phyloP scores from a whole-genome alignment of 2,113 vertebrate genomes.

The Dissostichus mawsoni region DNA sequence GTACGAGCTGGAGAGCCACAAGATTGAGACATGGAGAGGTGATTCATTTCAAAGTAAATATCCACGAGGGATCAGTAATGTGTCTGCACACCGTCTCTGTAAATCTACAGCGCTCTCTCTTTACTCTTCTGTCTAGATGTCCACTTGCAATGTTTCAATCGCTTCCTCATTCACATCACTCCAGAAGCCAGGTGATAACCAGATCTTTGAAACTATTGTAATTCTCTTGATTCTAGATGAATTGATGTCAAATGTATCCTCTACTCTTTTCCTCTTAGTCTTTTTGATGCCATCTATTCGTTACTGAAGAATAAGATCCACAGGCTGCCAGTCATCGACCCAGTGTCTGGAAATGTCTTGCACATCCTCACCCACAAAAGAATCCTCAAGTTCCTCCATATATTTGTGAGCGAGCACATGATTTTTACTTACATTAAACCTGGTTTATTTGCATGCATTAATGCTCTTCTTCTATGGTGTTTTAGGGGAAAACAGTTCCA shows the following conservation, averaged over 20 bases:
- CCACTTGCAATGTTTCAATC: slow-evolving; percentile 90
- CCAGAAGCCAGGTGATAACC: slow-evolving; percentile 89
- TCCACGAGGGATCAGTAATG: background rate
- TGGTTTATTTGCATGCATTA: background rate
- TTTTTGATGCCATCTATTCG: slow-evolving; percentile 93
- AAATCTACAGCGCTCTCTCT: slow-evolving; percentile 5
- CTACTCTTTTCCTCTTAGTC: slow-evolving; percentile 76
- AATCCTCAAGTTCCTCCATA: slow-evolving; percentile 95
- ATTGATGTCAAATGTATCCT: background rate
- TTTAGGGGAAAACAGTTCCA: slow-evolving; percentile 86
- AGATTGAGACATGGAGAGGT: slow-evolving; percentile 99
- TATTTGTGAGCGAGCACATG: slow-evolving; percentile 84
- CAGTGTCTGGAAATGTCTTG: slow-evolving; percentile 90
- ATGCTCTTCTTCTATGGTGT: background rate
- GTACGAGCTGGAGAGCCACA: slow-evolving; percentile 95
- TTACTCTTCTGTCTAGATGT: slow-evolving; percentile 85
- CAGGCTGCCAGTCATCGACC: slow-evolving; percentile 94
- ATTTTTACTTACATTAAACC: background rate
- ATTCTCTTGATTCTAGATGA: background rate
- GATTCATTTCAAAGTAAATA: slow-evolving; percentile 82
- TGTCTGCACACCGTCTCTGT: background rate
- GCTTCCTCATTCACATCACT: slow-evolving; percentile 90
- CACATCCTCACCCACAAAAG: slow-evolving; percentile 97
- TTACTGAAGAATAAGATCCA: slow-evolving; percentile 97
- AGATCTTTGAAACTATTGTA: background rate